phyloP scores from a whole-genome alignment of 1,140 invertebrate species.

The Drosophila tristis region DNA sequence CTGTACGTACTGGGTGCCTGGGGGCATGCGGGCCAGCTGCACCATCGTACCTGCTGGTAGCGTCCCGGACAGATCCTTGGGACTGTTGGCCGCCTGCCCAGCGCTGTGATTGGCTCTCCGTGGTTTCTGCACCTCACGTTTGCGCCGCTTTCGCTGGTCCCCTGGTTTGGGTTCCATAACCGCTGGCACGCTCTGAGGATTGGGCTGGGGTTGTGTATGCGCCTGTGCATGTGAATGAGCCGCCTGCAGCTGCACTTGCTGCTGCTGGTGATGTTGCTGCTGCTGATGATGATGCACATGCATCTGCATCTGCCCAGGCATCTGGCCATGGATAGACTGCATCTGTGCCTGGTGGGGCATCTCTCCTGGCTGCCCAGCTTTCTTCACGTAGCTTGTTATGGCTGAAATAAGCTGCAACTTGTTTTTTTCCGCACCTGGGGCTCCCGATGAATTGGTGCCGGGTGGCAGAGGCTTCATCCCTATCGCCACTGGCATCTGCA shows the following conservation, averaged over 20 bases:
- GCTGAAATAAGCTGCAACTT: slow-evolving; percentile 37
- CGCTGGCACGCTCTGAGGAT: neutral
- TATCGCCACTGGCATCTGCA: slow-evolving; percentile 13
- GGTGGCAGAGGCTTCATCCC: neutral
- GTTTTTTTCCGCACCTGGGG: neutral
- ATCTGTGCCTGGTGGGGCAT: slow-evolving; percentile 35
- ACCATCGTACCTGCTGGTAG: slow-evolving; percentile 55
- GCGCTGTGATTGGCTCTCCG: slow-evolving; percentile 87
- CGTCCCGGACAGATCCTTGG: slow-evolving; percentile 47
- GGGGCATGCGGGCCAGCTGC: slow-evolving; percentile 45
- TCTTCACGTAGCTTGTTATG: slow-evolving; percentile 25
- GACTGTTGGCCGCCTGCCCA: slow-evolving; percentile 45
- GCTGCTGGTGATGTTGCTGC: neutral
- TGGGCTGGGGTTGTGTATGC: slow-evolving; percentile 2
- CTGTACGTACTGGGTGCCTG: slow-evolving; percentile 30
- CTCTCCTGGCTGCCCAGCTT: slow-evolving; percentile 11
- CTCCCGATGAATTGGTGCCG: neutral
- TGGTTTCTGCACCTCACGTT: slow-evolving; percentile 93
- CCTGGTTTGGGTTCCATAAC: slow-evolving; percentile 44
- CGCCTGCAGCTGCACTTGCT: neutral
- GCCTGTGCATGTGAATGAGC: neutral
- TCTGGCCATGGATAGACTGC: slow-evolving; percentile 37
- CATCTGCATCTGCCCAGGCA: slow-evolving; percentile 23
- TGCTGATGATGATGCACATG: slow-evolving; percentile 39
- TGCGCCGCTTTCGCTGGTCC: slow-evolving; percentile 89